phyloP scores from a whole-genome alignment of 1,140 invertebrate genomes.

The Panagrolaimus sp. region DNA sequence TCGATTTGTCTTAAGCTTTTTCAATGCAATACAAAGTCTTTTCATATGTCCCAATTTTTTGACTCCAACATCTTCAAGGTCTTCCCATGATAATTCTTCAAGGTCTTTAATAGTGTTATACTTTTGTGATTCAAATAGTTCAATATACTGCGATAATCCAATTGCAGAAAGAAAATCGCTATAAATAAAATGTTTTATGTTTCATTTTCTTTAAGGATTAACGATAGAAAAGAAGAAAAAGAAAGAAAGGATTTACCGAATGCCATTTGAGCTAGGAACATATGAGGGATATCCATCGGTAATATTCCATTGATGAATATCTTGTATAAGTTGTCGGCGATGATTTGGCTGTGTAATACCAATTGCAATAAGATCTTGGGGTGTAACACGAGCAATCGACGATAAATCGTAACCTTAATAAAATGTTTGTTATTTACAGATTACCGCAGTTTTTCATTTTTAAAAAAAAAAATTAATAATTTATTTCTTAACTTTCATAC shows the following conservation, averaged over 20 bases:
- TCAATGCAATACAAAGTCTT: constrained; percentile 91
- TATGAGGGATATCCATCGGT: constrained; percentile 23
- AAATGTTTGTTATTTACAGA: too few species aligned
- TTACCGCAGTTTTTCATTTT: too few species aligned
- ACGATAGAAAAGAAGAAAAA: too few species aligned
- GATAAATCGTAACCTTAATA: constrained; percentile 95
- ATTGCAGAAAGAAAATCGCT: constrained; percentile 46
- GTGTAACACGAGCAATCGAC: constrained; percentile 93
- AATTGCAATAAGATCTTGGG: constrained; percentile 75
- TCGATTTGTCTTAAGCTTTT: constrained; percentile 77
- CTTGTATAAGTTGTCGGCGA: constrained; percentile 85
- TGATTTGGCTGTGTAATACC: constrained; percentile 95
- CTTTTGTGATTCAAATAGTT: constrained; percentile 70
- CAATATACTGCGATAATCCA: constrained; percentile 48
- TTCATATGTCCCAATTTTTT: constrained; percentile 83
- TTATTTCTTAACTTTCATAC: too few species aligned
- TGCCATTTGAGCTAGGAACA: constrained; percentile 7
- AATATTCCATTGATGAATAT: constrained; percentile 81
- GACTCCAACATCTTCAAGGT: constrained; percentile 96
- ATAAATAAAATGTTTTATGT: constrained; percentile 23
- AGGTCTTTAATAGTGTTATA: constrained; percentile 78
- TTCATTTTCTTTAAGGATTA: too few species aligned
- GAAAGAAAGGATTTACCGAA: background rate
- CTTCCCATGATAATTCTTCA: constrained; percentile 92
- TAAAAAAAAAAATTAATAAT: too few species aligned